Evolutionary conservation across 35 echinoderm and acorn worm species (phyloP), one percentile per base, ranked within the genome.

Genomic region (Apostichopus japonicus): DNA sequence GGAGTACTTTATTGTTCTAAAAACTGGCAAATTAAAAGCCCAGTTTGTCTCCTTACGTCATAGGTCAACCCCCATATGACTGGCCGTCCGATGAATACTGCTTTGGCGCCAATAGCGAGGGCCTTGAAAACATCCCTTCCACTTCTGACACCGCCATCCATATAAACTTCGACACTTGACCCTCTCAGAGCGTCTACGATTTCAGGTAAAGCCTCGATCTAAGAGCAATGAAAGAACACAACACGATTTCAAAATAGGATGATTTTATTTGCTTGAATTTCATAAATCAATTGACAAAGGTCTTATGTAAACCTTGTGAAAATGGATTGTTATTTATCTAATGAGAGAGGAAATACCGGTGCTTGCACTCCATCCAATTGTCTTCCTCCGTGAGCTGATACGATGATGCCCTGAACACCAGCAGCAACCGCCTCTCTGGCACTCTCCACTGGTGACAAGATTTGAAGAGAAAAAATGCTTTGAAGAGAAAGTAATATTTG

Each of bases 301-400:
- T 21, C 67, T 15, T 13, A 21, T 5, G 33, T 44, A 44, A 44
- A 44, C 33, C 33, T 44, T 44, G 33, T 1, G 33, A 44, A 44
- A 44, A 44, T 44, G 33, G 33, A 44, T 44, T 44, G 33, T 44
- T 44, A 44, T 44, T 1, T 44, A 44, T 44, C 33, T 44, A 44
- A 44, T 44, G 33, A 44, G 33, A 44, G 33, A 44, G 33, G 33
- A 44, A 44, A 44, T 91, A 94, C 93, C 86, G 93, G 86, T 79
- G 93, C 93, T 17, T 71, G 87, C 5, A 94, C 44, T 14, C 93
- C 86, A 79, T 94, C 93, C 87, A 94, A 53, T 23, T 90, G 56
- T 55, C 93, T 91, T 33, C 93, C 93, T 56, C 93, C 93, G 61
- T 94, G 93, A 62, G 84, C 87, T 13, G 93, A 94, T 79, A 94